Evolutionary conservation across 2,888 invertebrate species (phyloP), one percentile per base, ranked within the genome.

Genomic region (Sarcophaga variegata): DNA sequence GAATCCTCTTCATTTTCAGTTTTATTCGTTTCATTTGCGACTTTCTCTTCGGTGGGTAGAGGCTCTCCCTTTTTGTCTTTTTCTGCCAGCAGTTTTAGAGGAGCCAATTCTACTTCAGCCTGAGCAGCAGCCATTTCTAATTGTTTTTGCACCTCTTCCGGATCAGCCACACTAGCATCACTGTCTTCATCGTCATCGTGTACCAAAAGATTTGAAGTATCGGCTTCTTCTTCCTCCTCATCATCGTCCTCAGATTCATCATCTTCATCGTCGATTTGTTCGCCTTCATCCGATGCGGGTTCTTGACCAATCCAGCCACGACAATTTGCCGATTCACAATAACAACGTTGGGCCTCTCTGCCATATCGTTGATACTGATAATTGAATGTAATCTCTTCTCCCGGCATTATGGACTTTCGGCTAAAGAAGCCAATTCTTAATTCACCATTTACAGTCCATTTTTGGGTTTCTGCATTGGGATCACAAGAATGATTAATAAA

Each of bases 401-500:
- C 98, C 0, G 96, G 95, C 74, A 95, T 93, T 83, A 99, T 97
- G 49, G 96, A 95, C 88, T 97, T 95, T 87, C 96, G 96, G 89
- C 98, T 97, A 94, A 99, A 99, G 94, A 99, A 99, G 0, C 99
- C 99, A 90, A 99, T 98, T 89, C 99, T 95, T 67, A 99, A 94
- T 92, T 98, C 98, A 0, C 98, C 98, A 91, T 97, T 97, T 0
- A 98, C 98, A 0, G 97, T 98, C 98, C 98, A 98, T 94, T 99
- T 99, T 94, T 99, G 99, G 0, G 99, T 99, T 94, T 98, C 98
- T 4, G 99, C 97, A 93, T 99, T 99, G 0, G 99, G 99, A 90
- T 99, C 98, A 93, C 99, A 99, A 69, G 99, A 99, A 93, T 99
- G 99, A 94, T 99, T 99, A 90, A 99, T 99, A 92, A 99, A 99